Conservation (phyloP, 2,797 vertebrate species). For the Triplophysa yarkandensis region DNA sequence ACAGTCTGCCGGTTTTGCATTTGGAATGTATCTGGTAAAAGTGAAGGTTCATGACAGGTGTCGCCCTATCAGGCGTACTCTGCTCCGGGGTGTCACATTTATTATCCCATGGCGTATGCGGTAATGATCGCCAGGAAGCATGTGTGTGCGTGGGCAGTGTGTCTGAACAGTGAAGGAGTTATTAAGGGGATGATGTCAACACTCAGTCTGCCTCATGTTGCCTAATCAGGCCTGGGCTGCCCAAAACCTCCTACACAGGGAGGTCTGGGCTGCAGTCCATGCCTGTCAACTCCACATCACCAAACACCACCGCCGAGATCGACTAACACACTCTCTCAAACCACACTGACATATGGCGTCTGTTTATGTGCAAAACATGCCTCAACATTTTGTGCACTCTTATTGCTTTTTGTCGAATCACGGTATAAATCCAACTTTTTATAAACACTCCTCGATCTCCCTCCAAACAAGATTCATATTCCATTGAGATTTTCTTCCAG, state of each 20-base stretch:
- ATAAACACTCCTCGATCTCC: not conserved
- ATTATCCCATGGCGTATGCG: constrained; percentile 44
- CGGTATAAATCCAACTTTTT: constrained; percentile 15
- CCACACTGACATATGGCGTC: constrained; percentile 32
- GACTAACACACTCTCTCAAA: constrained; percentile 15
- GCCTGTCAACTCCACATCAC: constrained; percentile 54
- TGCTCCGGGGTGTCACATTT: constrained; percentile 46
- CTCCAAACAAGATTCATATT: not conserved
- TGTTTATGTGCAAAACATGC: constrained; percentile 43
- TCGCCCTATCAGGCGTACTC: constrained; percentile 16
- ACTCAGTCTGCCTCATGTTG: constrained; percentile 44
- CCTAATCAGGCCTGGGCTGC: constrained; percentile 53
- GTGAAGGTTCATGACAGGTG: constrained; percentile 51
- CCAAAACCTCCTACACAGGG: constrained; percentile 48
- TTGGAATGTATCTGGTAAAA: not conserved
- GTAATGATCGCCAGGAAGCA: constrained; percentile 42
- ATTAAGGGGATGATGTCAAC: constrained; percentile 58
- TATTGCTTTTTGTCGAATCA: constrained; percentile 38
- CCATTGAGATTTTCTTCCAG: not conserved
- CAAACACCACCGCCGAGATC: constrained; percentile 33
- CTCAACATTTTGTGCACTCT: constrained; percentile 10
- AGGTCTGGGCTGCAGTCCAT: constrained; percentile 59
- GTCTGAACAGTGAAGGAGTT: constrained; percentile 33
- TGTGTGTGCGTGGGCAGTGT: constrained; percentile 27
- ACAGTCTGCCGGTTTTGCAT: constrained; percentile 2